A percentile compares a stretch with the other conserved stretches of the same genome.
phyloP scores from a whole-genome alignment of 2,113 vertebrate genomes.

The Pholis gunnellus region DNA sequence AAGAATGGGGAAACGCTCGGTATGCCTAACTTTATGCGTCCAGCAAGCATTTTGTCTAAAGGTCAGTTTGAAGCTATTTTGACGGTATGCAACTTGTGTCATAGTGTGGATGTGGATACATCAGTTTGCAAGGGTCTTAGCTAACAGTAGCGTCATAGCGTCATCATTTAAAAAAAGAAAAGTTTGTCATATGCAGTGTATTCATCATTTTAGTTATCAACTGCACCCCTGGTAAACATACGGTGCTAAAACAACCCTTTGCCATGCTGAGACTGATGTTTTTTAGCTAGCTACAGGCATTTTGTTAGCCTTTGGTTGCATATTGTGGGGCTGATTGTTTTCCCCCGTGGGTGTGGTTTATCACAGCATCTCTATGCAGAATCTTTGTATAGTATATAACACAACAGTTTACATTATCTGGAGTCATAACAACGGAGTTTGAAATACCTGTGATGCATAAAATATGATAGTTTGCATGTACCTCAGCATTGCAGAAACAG shows the following conservation, averaged over 20 bases:
- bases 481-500: conserved; percentile 87
- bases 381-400: background rate
- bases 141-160: no score
- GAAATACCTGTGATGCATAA: background rate
- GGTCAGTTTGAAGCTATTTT: background rate
- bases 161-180: no score
- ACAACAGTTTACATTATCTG: background rate
- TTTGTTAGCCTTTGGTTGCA: background rate
- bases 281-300: background rate
- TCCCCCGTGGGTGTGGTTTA: background rate
- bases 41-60: no score
- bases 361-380: background rate
- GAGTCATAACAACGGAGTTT: background rate
- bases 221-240: no score
- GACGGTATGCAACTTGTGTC: background rate
- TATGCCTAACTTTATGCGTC: background rate
- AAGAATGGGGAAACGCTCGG: background rate
- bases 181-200: no score
- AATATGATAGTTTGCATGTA: conserved; percentile 41
- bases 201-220: no score
- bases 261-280: no score
- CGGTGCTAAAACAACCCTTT: no score
- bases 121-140: no score
- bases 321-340: background rate
- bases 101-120: background rate